Conservation (phyloP, 2,113 vertebrate species). For the Saimiri boliviensis region DNA sequence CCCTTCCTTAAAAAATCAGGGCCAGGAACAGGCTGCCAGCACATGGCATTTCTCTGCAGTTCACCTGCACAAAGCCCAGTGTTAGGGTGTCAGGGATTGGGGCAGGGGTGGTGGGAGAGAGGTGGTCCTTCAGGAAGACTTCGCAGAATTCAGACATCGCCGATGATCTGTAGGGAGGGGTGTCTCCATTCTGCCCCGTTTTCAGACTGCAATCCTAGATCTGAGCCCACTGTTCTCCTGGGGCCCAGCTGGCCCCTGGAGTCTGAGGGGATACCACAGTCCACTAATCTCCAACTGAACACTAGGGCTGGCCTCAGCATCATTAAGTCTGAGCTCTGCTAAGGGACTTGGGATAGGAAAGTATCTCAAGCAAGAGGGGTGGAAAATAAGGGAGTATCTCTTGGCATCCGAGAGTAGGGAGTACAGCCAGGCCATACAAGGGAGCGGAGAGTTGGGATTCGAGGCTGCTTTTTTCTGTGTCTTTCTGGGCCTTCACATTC, state of each 20-base stretch:
- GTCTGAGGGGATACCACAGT: neutral
- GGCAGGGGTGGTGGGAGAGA: neutral
- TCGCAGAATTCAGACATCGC: neutral
- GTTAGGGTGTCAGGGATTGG: neutral
- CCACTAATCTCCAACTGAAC: neutral
- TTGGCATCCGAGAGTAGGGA: neutral
- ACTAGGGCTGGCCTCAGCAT: neutral
- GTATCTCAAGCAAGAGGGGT: neutral
- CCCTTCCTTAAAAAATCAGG: constrained; percentile 45
- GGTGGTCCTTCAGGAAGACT: neutral
- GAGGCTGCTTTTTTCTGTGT: neutral
- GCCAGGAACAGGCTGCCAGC: constrained; percentile 20
- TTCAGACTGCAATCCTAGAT: neutral
- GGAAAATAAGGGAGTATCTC: neutral
- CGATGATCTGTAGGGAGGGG: neutral
- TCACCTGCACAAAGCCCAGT: neutral
- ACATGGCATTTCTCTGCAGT: neutral
- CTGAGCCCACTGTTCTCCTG: neutral
- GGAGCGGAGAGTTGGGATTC: neutral
- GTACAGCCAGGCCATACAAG: neutral
- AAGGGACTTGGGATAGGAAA: neutral
- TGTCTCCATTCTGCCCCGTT: neutral
- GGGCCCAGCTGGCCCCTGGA: neutral
- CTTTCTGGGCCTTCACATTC: neutral
- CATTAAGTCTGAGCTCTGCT: neutral